phyloP scores from a whole-genome alignment of 2,113 vertebrate genomes.

The Mirounga angustirostris region DNA sequence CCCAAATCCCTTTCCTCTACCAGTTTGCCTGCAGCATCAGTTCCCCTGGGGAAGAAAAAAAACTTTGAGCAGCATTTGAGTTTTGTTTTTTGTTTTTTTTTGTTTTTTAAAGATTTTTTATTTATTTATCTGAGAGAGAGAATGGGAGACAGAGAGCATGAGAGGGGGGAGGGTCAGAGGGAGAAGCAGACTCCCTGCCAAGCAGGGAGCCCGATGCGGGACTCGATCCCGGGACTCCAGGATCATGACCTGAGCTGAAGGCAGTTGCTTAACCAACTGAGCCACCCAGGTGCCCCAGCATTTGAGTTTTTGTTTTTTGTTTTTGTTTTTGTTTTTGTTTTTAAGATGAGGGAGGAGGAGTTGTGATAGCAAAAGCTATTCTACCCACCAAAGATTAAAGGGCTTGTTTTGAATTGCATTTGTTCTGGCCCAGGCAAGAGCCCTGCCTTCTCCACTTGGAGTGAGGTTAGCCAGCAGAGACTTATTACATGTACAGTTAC shows the following conservation, averaged over 20 bases:
- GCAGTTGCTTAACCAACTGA: too few species aligned
- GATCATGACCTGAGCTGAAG: too few species aligned
- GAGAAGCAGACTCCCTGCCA: too few species aligned
- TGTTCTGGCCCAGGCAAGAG: not conserved
- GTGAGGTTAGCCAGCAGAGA: not conserved
- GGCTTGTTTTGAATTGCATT: slow-evolving; percentile 20
- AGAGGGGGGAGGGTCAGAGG: too few species aligned
- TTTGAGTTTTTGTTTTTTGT: not conserved
- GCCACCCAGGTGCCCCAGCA: too few species aligned
- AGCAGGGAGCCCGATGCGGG: too few species aligned
- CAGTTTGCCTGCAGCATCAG: not conserved
- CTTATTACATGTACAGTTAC: not conserved
- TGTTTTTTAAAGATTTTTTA: too few species aligned
- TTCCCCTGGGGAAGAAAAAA: not conserved
- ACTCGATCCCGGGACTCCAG: too few species aligned
- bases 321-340: not conserved
- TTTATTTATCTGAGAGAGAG: too few species aligned
- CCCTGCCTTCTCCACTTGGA: not conserved
- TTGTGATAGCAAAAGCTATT: slow-evolving; percentile 35
- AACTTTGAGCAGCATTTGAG: not conserved
- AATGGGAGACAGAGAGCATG: too few species aligned
- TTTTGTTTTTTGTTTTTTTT: not conserved
- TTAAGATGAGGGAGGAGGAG: not conserved
- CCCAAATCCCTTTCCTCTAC: not conserved
- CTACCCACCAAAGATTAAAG: not conserved